These are phyloP conservation scores for Ataeniobius toweri DNA, from an alignment of 2,797 vertebrate genomes.

Conservation along the genomic window DNA sequence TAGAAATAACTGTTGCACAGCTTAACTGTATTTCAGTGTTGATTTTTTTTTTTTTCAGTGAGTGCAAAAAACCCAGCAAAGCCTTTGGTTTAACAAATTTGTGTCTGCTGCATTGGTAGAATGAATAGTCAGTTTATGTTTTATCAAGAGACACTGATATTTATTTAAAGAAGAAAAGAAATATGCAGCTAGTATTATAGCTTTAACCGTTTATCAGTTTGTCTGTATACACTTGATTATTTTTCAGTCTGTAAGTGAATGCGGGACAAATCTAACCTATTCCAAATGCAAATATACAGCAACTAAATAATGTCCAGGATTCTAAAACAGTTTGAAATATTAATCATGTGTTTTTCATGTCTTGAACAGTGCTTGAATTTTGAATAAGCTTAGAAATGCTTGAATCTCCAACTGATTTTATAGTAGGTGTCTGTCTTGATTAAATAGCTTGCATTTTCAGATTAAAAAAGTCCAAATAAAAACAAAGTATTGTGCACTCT, in stretches of 20 bases:
- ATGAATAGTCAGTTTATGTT: conserved; percentile 27
- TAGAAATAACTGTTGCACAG: conserved; percentile 25
- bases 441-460: too few species aligned
- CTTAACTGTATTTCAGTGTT: conserved; percentile 47
- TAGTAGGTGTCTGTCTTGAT: too few species aligned
- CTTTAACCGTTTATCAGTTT: not conserved
- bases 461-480: too few species aligned
- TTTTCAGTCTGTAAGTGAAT: not conserved
- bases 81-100: conserved; percentile 29
- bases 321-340: too few species aligned
- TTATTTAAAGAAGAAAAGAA: conserved; percentile 7
- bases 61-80: conserved; percentile 44
- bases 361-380: too few species aligned
- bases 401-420: too few species aligned
- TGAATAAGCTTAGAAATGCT: too few species aligned
- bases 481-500: too few species aligned
- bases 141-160: conserved; percentile 7
- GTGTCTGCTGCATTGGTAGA: conserved; percentile 17
- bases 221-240: not conserved
- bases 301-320: too few species aligned
- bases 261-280: not conserved
- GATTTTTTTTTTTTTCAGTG: conserved; percentile 14
- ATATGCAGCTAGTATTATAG: not conserved
- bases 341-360: too few species aligned
- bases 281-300: too few species aligned